phyloP scores from a whole-genome alignment of 1,140 invertebrate genomes.

The Trichogramma pretiosum region DNA sequence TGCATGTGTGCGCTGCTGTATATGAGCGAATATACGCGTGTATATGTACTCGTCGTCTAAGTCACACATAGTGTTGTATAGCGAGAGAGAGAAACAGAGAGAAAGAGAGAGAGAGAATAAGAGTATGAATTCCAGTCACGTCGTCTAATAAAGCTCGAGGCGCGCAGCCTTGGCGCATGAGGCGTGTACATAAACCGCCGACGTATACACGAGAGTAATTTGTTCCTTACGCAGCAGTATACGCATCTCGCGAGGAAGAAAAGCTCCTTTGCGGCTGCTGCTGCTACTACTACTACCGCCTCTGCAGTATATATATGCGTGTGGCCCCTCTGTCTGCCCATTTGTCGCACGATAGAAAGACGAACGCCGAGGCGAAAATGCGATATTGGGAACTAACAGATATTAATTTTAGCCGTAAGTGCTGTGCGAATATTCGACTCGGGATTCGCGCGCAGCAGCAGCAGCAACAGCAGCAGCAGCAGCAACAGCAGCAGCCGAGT shows the following conservation, averaged over 20 bases:
- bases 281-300: background rate
- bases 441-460: constrained; percentile 30
- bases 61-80: too few relatives aligned
- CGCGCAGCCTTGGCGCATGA: too few relatives aligned
- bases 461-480: too few relatives aligned
- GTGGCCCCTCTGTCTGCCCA: too few relatives aligned
- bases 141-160: constrained; percentile 27
- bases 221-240: too few relatives aligned
- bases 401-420: constrained; percentile 42
- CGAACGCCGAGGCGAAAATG: constrained; percentile 2
- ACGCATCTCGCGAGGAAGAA: constrained; percentile 7
- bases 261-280: too few relatives aligned
- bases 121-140: constrained; percentile 17
- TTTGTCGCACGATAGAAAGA: too few relatives aligned
- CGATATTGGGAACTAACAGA: constrained; percentile 41
- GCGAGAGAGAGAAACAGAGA: too few relatives aligned
- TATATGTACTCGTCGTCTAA: too few relatives aligned
- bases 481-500: constrained; percentile 21
- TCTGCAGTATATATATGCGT: background rate
- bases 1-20: too few relatives aligned
- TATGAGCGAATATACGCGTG: too few relatives aligned
- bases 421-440: constrained; percentile 36
- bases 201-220: constrained; percentile 18
- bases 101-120: background rate
- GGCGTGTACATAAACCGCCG: too few relatives aligned